phyloP scores from a whole-genome alignment of 1,140 invertebrate genomes.

The Mya arenaria region DNA sequence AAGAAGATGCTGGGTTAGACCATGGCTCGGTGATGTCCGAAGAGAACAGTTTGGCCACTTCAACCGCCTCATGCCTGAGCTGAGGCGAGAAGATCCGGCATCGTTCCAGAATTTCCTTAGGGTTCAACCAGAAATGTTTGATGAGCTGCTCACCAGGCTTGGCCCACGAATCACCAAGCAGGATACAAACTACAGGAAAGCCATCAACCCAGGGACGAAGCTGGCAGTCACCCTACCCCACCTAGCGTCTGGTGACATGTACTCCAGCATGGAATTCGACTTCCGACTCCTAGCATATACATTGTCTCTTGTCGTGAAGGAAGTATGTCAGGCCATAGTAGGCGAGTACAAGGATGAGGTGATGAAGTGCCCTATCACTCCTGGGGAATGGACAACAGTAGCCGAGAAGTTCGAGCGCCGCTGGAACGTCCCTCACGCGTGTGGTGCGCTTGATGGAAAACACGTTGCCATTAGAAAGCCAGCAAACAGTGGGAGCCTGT shows the following conservation, averaged over 20 bases:
- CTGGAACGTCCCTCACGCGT: conserved; percentile 49
- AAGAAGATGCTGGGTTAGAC: conserved; percentile 26
- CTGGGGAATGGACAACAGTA: conserved; percentile 33
- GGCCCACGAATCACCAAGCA: conserved; percentile 34
- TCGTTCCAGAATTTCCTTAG: conserved; percentile 12
- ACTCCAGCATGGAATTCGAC: conserved; percentile 14
- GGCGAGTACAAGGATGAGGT: conserved; percentile 49
- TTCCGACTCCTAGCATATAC: neutral
- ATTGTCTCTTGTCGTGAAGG: neutral
- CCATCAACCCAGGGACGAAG: conserved; percentile 40
- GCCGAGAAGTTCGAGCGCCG: conserved; percentile 9
- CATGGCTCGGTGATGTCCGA: conserved; percentile 13
- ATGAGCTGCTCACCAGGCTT: conserved; percentile 38
- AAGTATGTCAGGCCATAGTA: conserved; percentile 50
- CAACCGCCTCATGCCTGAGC: conserved; percentile 11
- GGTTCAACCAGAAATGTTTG: conserved; percentile 3
- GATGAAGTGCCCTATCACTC: conserved; percentile 39
- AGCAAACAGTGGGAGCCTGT: conserved; percentile 44
- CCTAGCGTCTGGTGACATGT: conserved; percentile 3
- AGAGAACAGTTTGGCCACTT: neutral
- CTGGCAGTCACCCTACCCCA: neutral
- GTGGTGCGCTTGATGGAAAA: conserved; percentile 50
- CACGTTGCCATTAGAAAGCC: conserved; percentile 53
- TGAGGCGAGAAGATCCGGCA: conserved; percentile 12
- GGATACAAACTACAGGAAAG: conserved; percentile 27